Conservation (phyloP, 1,140 invertebrate species). For the Maniola jurtina region DNA sequence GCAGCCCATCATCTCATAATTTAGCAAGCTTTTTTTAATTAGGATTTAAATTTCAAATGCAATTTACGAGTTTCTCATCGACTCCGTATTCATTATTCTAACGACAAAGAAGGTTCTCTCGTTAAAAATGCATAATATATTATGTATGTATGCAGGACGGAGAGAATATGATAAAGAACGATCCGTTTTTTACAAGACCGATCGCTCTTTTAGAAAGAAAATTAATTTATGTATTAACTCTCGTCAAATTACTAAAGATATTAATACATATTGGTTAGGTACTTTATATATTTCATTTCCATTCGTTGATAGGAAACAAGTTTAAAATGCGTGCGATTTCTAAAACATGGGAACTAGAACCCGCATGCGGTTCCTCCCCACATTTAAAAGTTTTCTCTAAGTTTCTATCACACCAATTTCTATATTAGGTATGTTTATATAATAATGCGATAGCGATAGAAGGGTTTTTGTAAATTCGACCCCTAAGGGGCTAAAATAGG, state of each 20-base stretch:
- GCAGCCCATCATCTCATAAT: neutral
- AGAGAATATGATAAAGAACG: neutral
- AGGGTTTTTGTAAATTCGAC: too few relatives aligned
- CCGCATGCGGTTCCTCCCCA: too few relatives aligned
- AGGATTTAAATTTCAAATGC: neutral
- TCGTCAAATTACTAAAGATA: neutral
- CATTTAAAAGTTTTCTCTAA: too few relatives aligned
- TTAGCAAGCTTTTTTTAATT: neutral
- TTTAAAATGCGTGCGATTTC: too few relatives aligned
- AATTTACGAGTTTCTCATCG: neutral
- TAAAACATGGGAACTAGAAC: too few relatives aligned
- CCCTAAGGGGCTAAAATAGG: too few relatives aligned
- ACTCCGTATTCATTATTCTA: neutral
- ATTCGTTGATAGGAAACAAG: too few relatives aligned
- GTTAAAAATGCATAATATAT: neutral
- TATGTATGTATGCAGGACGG: neutral
- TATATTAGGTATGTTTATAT: too few relatives aligned
- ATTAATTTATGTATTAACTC: neutral
- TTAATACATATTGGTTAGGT: too few relatives aligned
- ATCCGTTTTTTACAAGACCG: neutral
- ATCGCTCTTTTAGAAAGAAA: neutral
- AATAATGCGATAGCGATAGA: too few relatives aligned
- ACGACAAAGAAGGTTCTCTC: neutral
- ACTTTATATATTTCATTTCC: too few relatives aligned
- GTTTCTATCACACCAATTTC: too few relatives aligned